A percentile compares a stretch with the other conserved stretches of the same genome.
Evolutionary conservation across 2,797 vertebrate genomes (phyloP).

Genomic region (Clarias pachynema): DNA sequence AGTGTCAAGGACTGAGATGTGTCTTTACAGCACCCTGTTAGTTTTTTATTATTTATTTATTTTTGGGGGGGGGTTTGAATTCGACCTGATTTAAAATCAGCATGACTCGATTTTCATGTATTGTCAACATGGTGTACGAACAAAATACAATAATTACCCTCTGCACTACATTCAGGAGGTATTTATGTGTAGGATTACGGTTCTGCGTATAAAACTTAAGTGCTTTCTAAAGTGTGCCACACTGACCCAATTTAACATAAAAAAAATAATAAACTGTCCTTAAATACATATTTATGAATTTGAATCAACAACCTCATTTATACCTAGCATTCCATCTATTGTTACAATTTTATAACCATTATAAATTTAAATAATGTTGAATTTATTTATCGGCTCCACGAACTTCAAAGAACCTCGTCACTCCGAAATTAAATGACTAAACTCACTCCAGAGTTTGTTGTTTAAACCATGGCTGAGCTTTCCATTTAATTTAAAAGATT

Average conservation of each 20-base stretch:
- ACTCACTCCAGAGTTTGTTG: no score
- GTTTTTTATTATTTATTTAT: background rate
- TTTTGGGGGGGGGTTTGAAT: background rate
- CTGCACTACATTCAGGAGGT: background rate
- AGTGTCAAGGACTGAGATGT: constrained; percentile 39
- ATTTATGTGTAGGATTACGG: background rate
- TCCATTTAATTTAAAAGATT: background rate
- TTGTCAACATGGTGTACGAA: background rate
- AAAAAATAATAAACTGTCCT: no score
- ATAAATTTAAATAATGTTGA: background rate
- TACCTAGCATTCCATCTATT: background rate
- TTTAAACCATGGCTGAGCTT: background rate
- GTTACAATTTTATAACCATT: background rate
- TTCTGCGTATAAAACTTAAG: background rate
- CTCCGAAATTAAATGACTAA: background rate
- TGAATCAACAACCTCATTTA: background rate
- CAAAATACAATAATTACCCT: background rate
- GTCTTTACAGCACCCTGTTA: constrained; percentile 24
- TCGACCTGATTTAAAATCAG: background rate
- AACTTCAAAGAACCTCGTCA: background rate
- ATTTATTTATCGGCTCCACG: background rate
- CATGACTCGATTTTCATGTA: background rate
- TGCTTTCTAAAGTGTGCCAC: background rate
- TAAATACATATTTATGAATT: no score
- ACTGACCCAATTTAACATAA: background rate